Conservation (phyloP, 35 echinoderm and acorn worm species). For the Heliocidaris tuberculata region DNA sequence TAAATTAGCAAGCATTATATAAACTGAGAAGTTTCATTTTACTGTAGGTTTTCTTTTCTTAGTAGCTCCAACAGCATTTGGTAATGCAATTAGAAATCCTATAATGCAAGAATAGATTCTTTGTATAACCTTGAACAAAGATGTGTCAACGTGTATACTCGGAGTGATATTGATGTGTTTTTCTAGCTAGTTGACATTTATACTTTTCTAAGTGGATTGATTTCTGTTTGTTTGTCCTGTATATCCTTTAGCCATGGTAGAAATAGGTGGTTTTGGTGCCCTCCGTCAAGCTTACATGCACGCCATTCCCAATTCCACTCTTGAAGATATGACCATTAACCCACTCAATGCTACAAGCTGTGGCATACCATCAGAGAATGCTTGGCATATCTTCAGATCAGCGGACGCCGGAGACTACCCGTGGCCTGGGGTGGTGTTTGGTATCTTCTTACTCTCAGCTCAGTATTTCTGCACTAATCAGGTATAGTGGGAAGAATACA, state of each 20-base stretch:
- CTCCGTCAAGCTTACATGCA: conserved; percentile 73
- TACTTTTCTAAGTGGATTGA: neutral
- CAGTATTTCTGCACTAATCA: conserved; percentile 97
- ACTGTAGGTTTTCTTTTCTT: too few species aligned
- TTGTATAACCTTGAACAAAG: too few species aligned
- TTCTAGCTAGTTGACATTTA: neutral
- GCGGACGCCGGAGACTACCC: conserved; percentile 69
- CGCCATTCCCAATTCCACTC: conserved; percentile 75
- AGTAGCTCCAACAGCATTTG: too few species aligned
- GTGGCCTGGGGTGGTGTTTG: conserved; percentile 93
- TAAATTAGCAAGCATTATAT: too few species aligned
- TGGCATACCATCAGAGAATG: conserved; percentile 71
- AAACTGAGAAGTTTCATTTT: too few species aligned
- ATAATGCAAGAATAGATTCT: too few species aligned
- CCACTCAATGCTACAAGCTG: conserved; percentile 61
- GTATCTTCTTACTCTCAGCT: conserved; percentile 85
- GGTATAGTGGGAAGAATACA: conserved; percentile 39
- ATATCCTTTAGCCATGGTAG: conserved; percentile 44
- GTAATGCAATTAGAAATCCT: too few species aligned
- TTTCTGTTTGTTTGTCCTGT: neutral
- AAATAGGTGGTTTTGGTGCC: conserved; percentile 59
- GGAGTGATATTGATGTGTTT: too few species aligned
- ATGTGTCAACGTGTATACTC: too few species aligned
- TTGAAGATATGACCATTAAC: neutral
- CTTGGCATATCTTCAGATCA: conserved; percentile 86